A percentile compares a stretch with the other conserved stretches of the same genome.
These are phyloP conservation scores for Sicus ferrugineus DNA, from an alignment of 2,888 invertebrate genomes.

Conservation along the genomic window DNA sequence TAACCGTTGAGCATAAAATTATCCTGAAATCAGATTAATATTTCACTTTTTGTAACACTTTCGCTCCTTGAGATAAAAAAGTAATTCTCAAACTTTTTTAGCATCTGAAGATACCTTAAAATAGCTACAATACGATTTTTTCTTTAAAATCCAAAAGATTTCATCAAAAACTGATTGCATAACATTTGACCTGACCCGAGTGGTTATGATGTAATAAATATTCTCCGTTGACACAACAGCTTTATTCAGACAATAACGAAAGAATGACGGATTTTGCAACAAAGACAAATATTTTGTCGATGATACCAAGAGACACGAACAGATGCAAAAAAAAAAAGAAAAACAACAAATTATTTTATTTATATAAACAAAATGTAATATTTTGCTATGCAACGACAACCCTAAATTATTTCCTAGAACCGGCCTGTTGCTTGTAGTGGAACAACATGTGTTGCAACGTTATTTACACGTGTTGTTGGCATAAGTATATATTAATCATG, in stretches of 20 bases:
- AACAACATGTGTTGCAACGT: background rate
- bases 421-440: slow-evolving; percentile 33
- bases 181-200: slow-evolving; percentile 25
- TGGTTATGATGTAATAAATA: slow-evolving; percentile 23
- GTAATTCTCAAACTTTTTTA: no score
- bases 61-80: no score
- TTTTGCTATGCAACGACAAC: slow-evolving; percentile 65
- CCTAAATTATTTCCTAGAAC: slow-evolving; percentile 22
- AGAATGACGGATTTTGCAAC: slow-evolving; percentile 27
- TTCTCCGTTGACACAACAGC: slow-evolving; percentile 30
- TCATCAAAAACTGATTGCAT: slow-evolving; percentile 39
- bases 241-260: slow-evolving; percentile 16
- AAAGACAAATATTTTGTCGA: slow-evolving; percentile 43
- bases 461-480: background rate
- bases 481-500: background rate
- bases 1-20: no score
- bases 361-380: slow-evolving; percentile 40
- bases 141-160: slow-evolving; percentile 33
- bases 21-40: no score
- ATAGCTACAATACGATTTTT: no score
- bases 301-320: slow-evolving; percentile 35
- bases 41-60: no score
- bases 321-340: slow-evolving; percentile 33
- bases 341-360: slow-evolving; percentile 39
- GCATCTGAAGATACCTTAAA: no score